Percentiles rank a stretch among this genome's conserved stretches.
Conservation (phyloP, 2,797 vertebrate genomes). For the Alfaro cultratus region DNA sequence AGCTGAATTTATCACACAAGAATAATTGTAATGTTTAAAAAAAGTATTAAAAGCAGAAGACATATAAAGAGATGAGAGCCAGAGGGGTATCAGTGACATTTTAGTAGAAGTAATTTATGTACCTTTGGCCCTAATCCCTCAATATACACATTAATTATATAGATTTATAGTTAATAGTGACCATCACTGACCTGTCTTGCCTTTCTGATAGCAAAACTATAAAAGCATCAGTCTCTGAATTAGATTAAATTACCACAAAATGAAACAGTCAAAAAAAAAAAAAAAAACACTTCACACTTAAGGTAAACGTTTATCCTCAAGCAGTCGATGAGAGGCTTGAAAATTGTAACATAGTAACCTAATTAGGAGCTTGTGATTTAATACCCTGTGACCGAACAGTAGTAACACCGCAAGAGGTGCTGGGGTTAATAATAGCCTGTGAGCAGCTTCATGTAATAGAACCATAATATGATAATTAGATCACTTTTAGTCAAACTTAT, state of each 20-base stretch:
- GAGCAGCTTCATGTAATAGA: slow-evolving; percentile 78
- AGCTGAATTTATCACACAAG: background rate
- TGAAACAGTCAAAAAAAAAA: slow-evolving; percentile 57
- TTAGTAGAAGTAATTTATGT: background rate
- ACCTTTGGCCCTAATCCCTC: background rate
- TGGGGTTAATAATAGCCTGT: slow-evolving; percentile 85
- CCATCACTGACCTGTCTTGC: slow-evolving; percentile 29
- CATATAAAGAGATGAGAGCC: background rate
- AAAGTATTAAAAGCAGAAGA: slow-evolving; percentile 4
- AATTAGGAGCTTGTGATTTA: slow-evolving; percentile 79
- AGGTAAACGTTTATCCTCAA: slow-evolving; percentile 64
- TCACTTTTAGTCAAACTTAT: slow-evolving; percentile 79
- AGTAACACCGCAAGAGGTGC: slow-evolving; percentile 77
- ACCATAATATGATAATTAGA: slow-evolving; percentile 76
- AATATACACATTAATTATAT: background rate
- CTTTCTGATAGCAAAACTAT: slow-evolving; percentile 10
- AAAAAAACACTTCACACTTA: slow-evolving; percentile 46
- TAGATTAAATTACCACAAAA: slow-evolving; percentile 61
- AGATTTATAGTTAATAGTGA: slow-evolving; percentile 13
- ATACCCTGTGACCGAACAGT: slow-evolving; percentile 74
- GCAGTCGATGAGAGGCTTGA: slow-evolving; percentile 63
- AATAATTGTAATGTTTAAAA: background rate
- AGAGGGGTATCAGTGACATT: slow-evolving; percentile 4
- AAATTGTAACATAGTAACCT: slow-evolving; percentile 78
- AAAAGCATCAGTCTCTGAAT: slow-evolving; percentile 57